Evolutionary conservation across 2,888 invertebrate species (phyloP).

Genomic region (Perithous albicinctus): DNA sequence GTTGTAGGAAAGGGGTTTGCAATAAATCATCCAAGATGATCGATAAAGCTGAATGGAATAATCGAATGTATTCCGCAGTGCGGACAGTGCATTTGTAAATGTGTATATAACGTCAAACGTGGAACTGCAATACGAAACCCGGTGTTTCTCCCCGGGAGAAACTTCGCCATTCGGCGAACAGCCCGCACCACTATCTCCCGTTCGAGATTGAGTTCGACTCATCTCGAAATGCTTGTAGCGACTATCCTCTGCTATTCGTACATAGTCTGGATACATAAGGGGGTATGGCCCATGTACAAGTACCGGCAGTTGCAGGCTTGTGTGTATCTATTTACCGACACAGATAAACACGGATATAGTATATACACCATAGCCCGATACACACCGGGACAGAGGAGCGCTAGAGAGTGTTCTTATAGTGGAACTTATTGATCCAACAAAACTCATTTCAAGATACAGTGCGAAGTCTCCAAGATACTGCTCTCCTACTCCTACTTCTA

Average conservation of each 20-base stretch:
- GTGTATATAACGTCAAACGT: slow-evolving; percentile 9
- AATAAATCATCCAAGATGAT: not conserved
- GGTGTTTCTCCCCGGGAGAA: slow-evolving; percentile 46
- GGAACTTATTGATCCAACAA: slow-evolving; percentile 85
- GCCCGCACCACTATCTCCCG: slow-evolving; percentile 64
- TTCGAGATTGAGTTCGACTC: slow-evolving; percentile 82
- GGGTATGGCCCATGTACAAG: slow-evolving; percentile 60
- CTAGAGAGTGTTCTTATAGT: slow-evolving; percentile 84
- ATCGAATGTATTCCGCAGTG: slow-evolving; percentile 14
- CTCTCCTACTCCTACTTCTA: slow-evolving; percentile 77
- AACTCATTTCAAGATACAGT: slow-evolving; percentile 85
- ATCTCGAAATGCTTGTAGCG: slow-evolving; percentile 81
- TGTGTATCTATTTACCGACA: slow-evolving; percentile 84
- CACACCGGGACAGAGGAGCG: slow-evolving; percentile 68
- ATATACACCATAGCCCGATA: slow-evolving; percentile 79
- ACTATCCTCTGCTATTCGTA: slow-evolving; percentile 79
- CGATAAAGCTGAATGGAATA: not conserved
- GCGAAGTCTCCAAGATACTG: slow-evolving; percentile 85
- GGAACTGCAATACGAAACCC: slow-evolving; percentile 43
- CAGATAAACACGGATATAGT: slow-evolving; percentile 83
- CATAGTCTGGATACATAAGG: slow-evolving; percentile 74
- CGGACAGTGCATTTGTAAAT: not conserved
- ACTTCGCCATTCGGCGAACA: slow-evolving; percentile 60
- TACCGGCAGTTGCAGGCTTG: slow-evolving; percentile 67
- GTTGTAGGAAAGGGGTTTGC: not conserved